Conservation (phyloP, 2,113 vertebrate species). For the Aramus guarauna region DNA sequence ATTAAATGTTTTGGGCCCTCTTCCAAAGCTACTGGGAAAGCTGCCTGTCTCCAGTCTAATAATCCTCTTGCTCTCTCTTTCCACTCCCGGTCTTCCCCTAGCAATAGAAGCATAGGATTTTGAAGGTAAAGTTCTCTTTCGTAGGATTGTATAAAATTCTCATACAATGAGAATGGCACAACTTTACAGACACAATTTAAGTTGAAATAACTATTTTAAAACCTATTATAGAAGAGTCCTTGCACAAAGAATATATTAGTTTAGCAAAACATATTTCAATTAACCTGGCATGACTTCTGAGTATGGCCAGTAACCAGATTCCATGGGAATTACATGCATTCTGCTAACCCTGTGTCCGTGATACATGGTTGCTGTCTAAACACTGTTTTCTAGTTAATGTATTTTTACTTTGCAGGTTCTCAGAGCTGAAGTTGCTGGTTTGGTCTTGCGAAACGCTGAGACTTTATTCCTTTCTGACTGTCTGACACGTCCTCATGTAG, state of each 20-base stretch:
- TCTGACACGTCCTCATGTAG: background rate
- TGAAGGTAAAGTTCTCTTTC: background rate
- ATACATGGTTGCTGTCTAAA: background rate
- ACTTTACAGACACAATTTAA: background rate
- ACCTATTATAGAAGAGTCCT: background rate
- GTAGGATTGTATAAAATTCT: background rate
- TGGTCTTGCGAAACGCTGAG: background rate
- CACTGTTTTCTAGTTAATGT: background rate
- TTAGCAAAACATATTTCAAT: background rate
- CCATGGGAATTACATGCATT: background rate
- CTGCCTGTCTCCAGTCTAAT: background rate
- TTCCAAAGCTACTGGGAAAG: background rate
- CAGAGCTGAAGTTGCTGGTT: background rate
- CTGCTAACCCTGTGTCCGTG: background rate
- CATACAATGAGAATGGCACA: background rate
- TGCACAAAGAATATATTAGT: background rate
- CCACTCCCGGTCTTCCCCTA: background rate
- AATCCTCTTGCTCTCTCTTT: background rate
- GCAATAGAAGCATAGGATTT: background rate
- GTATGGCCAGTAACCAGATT: background rate
- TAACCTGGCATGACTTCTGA: background rate
- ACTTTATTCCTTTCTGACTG: background rate
- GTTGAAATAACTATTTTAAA: background rate
- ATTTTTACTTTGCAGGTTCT: background rate
- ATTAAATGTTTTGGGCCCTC: background rate